These are phyloP conservation scores for Hermatobates lingyangjiaoensis DNA, from an alignment of 1,140 invertebrate species.

Conservation along the genomic window DNA sequence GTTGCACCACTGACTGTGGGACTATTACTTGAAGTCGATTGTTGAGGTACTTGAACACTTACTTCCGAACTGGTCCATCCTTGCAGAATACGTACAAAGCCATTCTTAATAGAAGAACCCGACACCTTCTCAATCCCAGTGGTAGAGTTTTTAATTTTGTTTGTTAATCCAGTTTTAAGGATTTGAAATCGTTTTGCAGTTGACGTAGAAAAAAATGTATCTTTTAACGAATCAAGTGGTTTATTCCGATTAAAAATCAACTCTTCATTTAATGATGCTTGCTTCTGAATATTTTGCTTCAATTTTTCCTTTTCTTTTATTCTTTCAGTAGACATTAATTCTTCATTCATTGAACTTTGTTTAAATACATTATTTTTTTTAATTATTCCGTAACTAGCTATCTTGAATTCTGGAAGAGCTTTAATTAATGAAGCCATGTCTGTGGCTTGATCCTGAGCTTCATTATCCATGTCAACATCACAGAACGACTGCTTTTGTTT, in stretches of 20 bases:
- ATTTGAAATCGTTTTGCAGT: slow-evolving; percentile 61
- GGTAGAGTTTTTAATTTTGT: slow-evolving; percentile 57
- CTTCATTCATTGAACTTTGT: slow-evolving; percentile 74
- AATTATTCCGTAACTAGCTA: slow-evolving; percentile 22
- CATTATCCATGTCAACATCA: slow-evolving; percentile 36
- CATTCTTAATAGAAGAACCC: slow-evolving; percentile 36
- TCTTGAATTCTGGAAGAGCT: slow-evolving; percentile 37
- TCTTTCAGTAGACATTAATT: slow-evolving; percentile 65
- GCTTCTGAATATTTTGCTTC: slow-evolving; percentile 70
- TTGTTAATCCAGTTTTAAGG: slow-evolving; percentile 63
- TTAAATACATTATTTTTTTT: slow-evolving; percentile 48
- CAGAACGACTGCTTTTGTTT: slow-evolving; percentile 62
- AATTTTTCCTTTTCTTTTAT: slow-evolving; percentile 63
- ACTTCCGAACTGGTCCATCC: slow-evolving; percentile 33
- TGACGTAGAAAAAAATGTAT: slow-evolving; percentile 47
- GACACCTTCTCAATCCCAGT: slow-evolving; percentile 62
- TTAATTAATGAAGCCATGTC: slow-evolving; percentile 40
- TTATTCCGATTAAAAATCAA: slow-evolving; percentile 46
- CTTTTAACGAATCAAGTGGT: slow-evolving; percentile 48
- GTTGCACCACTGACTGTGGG: slow-evolving; percentile 6
- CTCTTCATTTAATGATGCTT: slow-evolving; percentile 72
- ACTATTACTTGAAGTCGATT: slow-evolving; percentile 9
- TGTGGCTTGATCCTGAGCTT: slow-evolving; percentile 37
- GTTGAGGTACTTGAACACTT: slow-evolving; percentile 8
- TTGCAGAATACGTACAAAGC: slow-evolving; percentile 54